Evolutionary conservation across 2,797 vertebrate genomes (phyloP).

Genomic region (Lepilemur ruficaudatus): DNA sequence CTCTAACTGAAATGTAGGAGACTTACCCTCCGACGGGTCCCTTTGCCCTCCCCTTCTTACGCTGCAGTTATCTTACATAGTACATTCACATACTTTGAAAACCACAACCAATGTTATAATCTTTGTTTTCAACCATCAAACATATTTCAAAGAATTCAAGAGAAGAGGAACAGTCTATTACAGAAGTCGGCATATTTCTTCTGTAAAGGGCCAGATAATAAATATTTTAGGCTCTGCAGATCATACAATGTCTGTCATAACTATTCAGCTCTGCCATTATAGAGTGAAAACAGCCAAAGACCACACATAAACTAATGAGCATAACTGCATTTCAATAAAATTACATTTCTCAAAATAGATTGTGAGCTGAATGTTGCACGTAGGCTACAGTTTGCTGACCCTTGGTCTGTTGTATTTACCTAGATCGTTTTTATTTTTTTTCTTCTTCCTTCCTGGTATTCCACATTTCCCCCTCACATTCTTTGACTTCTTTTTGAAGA

Average conservation of each 20-base stretch:
- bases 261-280: neutral
- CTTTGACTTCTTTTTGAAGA: neutral
- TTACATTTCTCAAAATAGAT: neutral
- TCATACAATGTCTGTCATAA: neutral
- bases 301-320: neutral
- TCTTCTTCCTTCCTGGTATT: neutral
- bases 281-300: neutral
- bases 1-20: neutral
- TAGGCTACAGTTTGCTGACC: neutral
- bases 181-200: neutral
- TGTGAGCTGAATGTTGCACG: neutral
- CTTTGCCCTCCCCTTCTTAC: neutral
- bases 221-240: neutral
- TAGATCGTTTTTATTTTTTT: neutral
- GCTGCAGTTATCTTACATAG: neutral
- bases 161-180: neutral
- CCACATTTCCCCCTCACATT: neutral
- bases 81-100: neutral
- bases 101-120: neutral
- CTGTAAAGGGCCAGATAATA: neutral
- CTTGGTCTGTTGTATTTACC: neutral
- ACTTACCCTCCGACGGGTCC: neutral
- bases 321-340: neutral
- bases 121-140: conserved; percentile 3
- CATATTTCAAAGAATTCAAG: neutral